Base-by-base conservation (phyloP, 2,797 vertebrate genomes). In the Pipistrellus pipistrellus region DNA sequence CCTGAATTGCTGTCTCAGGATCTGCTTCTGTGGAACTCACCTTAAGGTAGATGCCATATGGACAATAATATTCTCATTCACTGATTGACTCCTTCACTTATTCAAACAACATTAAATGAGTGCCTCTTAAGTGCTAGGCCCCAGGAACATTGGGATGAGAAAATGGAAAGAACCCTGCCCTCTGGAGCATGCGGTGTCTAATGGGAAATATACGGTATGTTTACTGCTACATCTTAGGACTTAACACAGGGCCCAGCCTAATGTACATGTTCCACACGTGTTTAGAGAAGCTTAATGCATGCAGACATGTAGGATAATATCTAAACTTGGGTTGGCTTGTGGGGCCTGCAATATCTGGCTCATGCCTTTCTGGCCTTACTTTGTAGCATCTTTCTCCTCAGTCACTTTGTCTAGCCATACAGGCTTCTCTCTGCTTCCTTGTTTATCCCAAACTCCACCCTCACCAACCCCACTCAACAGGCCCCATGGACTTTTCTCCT, bases 201-300 rank as follows among this genome's bases (percentile, higher is more conserved):
- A 55, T 10, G 27, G 48, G 6, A 53, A 18, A 66, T 2, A 23
- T 6, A 55, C 20, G 20, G 53, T 55, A 32, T 46, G 18, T 44
- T 75, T 48, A 41, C 15, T 35, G 30, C 32, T 44, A 6, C 1
- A n/a, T 46, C 20, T 32, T 48, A 55, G 55, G 44, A 46, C 51
- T 14, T 48, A 32, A 80, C 15, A 23, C 20, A 80, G 84, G 15
- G 23, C 15, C 21, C 51, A 62, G 48, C 15, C 32, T 8, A 18
- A 46, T 2, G 18, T 25, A 38, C 21, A 6, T 6, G 7, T 0
- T 8, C 25, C 1, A 0, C 18, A 27, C n/a, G 32, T 35, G 48
- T 35, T 62, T 25, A 4, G 8, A 30, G 41, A 46, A 15, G 21
- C 12, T 53, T 41, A 76, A 38, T 27, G 21, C 7, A 23, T 76